Evolutionary conservation across 1,140 invertebrate species (phyloP).

Genomic region (Danaus melanippus): DNA sequence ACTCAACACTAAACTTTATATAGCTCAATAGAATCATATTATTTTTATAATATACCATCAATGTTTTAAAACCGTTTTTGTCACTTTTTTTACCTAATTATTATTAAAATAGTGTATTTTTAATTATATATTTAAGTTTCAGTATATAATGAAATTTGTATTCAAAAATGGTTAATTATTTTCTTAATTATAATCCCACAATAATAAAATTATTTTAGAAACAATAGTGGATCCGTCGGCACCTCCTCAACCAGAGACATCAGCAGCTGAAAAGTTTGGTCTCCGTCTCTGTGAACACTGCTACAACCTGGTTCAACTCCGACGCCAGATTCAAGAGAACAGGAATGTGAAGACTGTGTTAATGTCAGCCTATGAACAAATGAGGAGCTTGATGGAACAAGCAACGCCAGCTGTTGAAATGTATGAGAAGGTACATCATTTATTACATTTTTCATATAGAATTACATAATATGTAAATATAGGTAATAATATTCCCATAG

Average conservation of each 20-base stretch:
- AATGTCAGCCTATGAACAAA: slow-evolving; percentile 86
- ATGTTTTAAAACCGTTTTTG: no score
- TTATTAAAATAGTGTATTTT: no score
- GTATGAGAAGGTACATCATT: slow-evolving; percentile 83
- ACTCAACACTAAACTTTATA: no score
- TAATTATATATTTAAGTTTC: no score
- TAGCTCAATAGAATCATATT: neutral
- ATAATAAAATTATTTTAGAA: slow-evolving; percentile 38
- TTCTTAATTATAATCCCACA: no score
- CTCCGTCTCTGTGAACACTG: slow-evolving; percentile 90
- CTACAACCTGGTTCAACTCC: slow-evolving; percentile 83
- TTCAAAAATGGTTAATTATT: no score
- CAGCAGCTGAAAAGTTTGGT: slow-evolving; percentile 70
- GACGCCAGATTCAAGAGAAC: slow-evolving; percentile 86
- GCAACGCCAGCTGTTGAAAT: slow-evolving; percentile 83
- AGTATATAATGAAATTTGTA: no score
- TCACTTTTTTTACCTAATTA: no score
- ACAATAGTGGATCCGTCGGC: slow-evolving; percentile 73
- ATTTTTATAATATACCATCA: no score
- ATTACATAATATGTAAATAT: neutral
- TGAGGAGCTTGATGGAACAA: slow-evolving; percentile 83
- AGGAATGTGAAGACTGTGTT: slow-evolving; percentile 85
- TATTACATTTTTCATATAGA: slow-evolving; percentile 1
- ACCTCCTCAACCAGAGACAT: slow-evolving; percentile 33
- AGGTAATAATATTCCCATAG: no score